Base-by-base conservation (phyloP, 1,140 invertebrate species). In the Drosophila yakuba region DNA sequence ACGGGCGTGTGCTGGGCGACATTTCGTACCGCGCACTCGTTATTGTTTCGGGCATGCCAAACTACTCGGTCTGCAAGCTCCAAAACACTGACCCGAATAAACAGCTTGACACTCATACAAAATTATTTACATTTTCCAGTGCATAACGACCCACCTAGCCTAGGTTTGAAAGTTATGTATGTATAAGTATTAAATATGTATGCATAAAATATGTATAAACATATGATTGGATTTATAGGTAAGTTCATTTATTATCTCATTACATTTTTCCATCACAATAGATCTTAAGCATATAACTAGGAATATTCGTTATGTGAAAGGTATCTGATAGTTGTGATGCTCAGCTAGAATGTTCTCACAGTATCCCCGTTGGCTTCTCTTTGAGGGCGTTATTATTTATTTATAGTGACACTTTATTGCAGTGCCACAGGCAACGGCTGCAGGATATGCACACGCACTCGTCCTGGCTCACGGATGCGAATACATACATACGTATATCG, bases 351-450 rank as follows among this genome's bases (percentile, higher is more conserved):
- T 6, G 20, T 17, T 12, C 5, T 36, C 6, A 5, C 6, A 12
- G 7, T 60, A 10, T 28, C 23, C 41, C 20, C 11, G 7, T 12
- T 43, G 35, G 72, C 41, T 54, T 76, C 62, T 56, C 64, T 86
- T 89, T 78, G 75, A 89, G 83, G 84, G 84, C 84, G 84, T 88
- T 88, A 89, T 88, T 88, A 88, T 88, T 88, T 89, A 88, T 88
- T 88, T 88, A 88, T 88, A 88, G 84, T 89, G 84, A 88, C 84
- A 88, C 80, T 88, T 88, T 88, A 88, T 88, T 89, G 79, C 83
- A 78, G 55, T 41, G 79, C 64, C 55, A 59, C 47, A 72, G 67
- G 79, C 84, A 66, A 71, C 78, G 56, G 74, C 81, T 86, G 68
- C 78, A 88, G 83, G 82, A 86, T 74, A 82, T 77, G 80, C 74